Percentiles rank a stretch among this genome's conserved stretches.
These are phyloP conservation scores for Clivina fossor DNA, from an alignment of 2,888 invertebrate genomes.

Conservation along the genomic window DNA sequence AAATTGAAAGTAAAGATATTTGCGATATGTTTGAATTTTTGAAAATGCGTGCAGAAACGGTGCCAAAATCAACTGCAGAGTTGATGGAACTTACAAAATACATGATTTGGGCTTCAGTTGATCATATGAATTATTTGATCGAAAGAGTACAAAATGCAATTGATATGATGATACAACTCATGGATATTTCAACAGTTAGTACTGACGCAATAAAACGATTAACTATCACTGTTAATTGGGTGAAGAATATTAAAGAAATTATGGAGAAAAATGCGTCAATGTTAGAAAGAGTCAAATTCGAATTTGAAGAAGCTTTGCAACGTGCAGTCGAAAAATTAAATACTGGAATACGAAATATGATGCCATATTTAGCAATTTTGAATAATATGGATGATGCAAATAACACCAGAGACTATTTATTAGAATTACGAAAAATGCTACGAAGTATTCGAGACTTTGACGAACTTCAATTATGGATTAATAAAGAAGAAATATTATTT, in stretches of 20 bases:
- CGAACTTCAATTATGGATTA: conserved; percentile 80
- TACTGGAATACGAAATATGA: conserved; percentile 68
- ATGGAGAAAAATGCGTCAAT: conserved; percentile 78
- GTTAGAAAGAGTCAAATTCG: conserved; percentile 79
- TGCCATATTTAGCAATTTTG: conserved; percentile 73
- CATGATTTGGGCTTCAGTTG: conserved; percentile 76
- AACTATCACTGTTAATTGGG: conserved; percentile 81
- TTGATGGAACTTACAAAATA: conserved; percentile 76
- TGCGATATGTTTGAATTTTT: conserved; percentile 73
- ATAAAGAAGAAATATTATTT: conserved; percentile 84
- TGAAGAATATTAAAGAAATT: conserved; percentile 75
- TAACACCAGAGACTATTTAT: conserved; percentile 76
- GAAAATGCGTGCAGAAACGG: conserved; percentile 65
- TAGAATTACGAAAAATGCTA: conserved; percentile 74
- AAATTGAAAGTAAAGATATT: conserved; percentile 66
- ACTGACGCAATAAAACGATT: conserved; percentile 78
- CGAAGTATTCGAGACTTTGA: conserved; percentile 75
- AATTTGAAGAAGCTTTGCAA: conserved; percentile 80
- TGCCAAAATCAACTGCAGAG: conserved; percentile 78
- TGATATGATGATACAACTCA: conserved; percentile 66
- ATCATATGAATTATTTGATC: conserved; percentile 67
- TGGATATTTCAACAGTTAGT: conserved; percentile 75
- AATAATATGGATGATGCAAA: conserved; percentile 83
- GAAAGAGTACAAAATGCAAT: conserved; percentile 70
- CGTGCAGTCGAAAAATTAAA: conserved; percentile 70